phyloP scores from a whole-genome alignment of 2,888 invertebrate genomes.

The Temnothorax ravouxi region DNA sequence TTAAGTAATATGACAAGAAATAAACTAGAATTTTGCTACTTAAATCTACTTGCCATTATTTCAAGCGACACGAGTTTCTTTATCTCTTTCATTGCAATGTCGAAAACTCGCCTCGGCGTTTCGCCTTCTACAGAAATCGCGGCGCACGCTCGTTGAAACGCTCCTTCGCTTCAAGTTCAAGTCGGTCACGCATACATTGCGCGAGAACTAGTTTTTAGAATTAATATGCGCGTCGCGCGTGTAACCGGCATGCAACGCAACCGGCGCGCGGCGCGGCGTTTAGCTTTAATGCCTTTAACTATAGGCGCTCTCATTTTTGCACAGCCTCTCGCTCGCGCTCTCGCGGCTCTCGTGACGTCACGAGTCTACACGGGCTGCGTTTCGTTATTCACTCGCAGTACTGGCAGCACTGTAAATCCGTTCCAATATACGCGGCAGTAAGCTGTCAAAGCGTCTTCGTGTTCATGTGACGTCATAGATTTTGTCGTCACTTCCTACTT shows the following conservation, averaged over 20 bases:
- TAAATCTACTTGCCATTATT: neutral
- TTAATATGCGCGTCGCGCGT: conserved; percentile 48
- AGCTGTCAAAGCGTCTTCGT: too few species aligned
- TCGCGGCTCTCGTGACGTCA: conserved; percentile 1
- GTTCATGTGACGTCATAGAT: too few species aligned
- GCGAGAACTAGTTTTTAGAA: conserved; percentile 48
- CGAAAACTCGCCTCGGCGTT: neutral
- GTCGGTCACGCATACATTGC: conserved; percentile 13
- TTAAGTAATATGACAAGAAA: neutral
- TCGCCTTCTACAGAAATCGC: neutral
- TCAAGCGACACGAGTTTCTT: neutral
- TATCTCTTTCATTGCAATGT: neutral
- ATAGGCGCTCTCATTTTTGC: neutral
- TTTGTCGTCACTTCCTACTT: too few species aligned
- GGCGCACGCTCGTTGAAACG: neutral
- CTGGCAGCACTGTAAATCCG: too few species aligned
- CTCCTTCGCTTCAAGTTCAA: neutral
- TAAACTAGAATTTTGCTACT: neutral
- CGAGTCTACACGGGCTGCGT: neutral
- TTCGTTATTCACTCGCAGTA: too few species aligned
- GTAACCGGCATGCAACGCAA: conserved; percentile 28
- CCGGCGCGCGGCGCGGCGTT: conserved; percentile 8
- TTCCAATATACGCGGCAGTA: too few species aligned
- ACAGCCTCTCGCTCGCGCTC: neutral
- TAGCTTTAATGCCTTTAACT: conserved; percentile 11